Conservation (phyloP, 2,888 invertebrate species). For the Brassicogethes aeneus region DNA sequence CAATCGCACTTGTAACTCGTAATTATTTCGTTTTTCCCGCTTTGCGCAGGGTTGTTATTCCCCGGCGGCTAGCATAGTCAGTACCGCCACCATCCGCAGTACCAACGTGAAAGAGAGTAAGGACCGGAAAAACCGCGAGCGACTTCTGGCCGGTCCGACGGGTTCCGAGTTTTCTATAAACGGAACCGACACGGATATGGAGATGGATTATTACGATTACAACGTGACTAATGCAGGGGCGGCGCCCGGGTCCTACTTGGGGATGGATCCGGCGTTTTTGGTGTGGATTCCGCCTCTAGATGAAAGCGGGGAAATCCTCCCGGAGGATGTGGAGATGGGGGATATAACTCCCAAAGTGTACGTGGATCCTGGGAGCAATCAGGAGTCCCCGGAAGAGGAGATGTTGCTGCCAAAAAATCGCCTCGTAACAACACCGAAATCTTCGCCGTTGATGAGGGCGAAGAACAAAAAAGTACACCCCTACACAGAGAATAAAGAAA, state of each 20-base stretch:
- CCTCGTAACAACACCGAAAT: conserved; percentile 16
- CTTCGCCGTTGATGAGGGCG: conserved; percentile 23
- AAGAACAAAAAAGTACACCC: conserved; percentile 26
- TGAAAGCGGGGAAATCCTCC: conserved; percentile 54
- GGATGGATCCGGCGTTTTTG: conserved; percentile 82
- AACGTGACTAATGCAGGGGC: conserved; percentile 77
- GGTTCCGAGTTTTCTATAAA: conserved; percentile 71
- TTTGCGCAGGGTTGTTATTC: conserved; percentile 71
- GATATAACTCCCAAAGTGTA: conserved; percentile 32
- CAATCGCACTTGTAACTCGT: not conserved
- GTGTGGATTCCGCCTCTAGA: conserved; percentile 81
- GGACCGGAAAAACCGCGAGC: conserved; percentile 67
- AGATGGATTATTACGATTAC: conserved; percentile 83
- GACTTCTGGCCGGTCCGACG: conserved; percentile 50
- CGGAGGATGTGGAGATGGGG: conserved; percentile 43
- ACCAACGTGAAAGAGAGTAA: conserved; percentile 68
- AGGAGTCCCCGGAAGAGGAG: conserved; percentile 55
- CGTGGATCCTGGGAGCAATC: conserved; percentile 57
- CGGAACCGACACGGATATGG: conserved; percentile 66
- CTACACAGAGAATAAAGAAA: conserved; percentile 14
- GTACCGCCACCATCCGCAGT: conserved; percentile 54
- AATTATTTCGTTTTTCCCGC: not conserved
- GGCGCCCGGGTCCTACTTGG: conserved; percentile 77
- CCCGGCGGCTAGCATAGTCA: conserved; percentile 57
- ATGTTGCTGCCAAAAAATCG: conserved; percentile 40